phyloP scores from a whole-genome alignment of 2,797 vertebrate genomes.

The Melanotaenia maccullochi region DNA sequence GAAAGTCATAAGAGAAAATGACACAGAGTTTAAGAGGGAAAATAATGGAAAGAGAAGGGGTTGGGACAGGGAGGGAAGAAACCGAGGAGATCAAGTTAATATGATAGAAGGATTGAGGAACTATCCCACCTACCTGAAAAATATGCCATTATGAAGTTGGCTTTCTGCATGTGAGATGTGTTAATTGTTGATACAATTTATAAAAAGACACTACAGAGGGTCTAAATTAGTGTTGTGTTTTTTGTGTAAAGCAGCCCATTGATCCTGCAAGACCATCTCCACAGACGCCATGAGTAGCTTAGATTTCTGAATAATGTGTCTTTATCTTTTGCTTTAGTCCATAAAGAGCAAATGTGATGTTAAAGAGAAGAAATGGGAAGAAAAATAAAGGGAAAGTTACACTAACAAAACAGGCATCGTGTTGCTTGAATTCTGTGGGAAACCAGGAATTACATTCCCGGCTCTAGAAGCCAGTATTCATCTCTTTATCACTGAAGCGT shows the following conservation, averaged over 20 bases:
- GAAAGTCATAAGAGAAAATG: conserved; percentile 13
- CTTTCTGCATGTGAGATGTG: neutral
- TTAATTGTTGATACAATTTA: neutral
- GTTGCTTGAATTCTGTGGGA: conserved; percentile 30
- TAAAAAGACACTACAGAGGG: neutral
- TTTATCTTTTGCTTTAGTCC: neutral
- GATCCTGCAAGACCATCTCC: neutral
- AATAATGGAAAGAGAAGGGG: conserved; percentile 19
- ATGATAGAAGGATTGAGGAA: neutral
- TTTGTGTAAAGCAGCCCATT: neutral
- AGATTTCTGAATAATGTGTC: neutral
- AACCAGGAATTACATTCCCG: conserved; percentile 31
- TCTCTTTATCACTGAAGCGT: conserved; percentile 23
- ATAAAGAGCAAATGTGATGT: neutral
- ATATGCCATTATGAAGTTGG: neutral
- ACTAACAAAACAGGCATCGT: neutral
- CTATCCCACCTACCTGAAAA: neutral
- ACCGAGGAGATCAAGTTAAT: too few relatives aligned
- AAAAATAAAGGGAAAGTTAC: neutral
- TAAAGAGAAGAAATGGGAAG: neutral
- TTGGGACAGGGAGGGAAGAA: neutral
- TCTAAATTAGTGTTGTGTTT: neutral
- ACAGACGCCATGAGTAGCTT: neutral
- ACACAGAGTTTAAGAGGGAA: neutral
- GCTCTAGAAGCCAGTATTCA: neutral